Evolutionary conservation across 2,113 vertebrate species (phyloP), one percentile per base, ranked within the genome.

Genomic region (Ictidomys tridecemlineatus): DNA sequence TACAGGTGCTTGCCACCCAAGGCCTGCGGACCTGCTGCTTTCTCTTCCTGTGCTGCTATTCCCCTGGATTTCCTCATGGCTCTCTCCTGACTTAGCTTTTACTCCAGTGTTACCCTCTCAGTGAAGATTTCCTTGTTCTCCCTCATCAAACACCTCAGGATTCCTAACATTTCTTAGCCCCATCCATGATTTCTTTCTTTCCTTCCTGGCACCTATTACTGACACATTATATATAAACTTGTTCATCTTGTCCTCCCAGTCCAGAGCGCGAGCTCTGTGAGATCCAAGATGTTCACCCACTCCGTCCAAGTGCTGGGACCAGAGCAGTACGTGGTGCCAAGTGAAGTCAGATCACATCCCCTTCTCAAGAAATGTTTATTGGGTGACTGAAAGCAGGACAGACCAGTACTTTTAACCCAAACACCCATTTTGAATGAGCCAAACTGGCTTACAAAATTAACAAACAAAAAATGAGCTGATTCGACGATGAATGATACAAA

Each of bases 361-460:
- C 61, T 63, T 28, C 45, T 73, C 34, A 37, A 22, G 24, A 84
- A 34, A 48, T 9, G 58, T 14, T 45, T 24, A 72, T 0, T 28
- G 20, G 72, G 85, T 16, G 53, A 65, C 28, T 45, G 6, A 45
- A 67, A 63, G 16, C 58, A 26, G 61, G n/a, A 11, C 2, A 84
- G 39, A 70, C 18, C 18, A 34, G n/a, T 28, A 72, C 30, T 89
- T 69, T 73, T 16, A 85, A 69, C 63, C 90, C n/a, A 84, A 78
- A 79, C 32, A 18, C 69, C 65, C 84, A 53, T 56, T 84, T 26
- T 72, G 77, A 87, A 88, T 58, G 45, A 82, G 73, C 2, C 58
- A 65, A 86, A 88, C 30, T 72, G 70, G 30, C 48, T 87, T 86
- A 92, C 61, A 91, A 94, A 95, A 93, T 58, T 42, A 74, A 74